Conservation (phyloP, 2,888 invertebrate genomes). For the Caenorhabditis sp. region DNA sequence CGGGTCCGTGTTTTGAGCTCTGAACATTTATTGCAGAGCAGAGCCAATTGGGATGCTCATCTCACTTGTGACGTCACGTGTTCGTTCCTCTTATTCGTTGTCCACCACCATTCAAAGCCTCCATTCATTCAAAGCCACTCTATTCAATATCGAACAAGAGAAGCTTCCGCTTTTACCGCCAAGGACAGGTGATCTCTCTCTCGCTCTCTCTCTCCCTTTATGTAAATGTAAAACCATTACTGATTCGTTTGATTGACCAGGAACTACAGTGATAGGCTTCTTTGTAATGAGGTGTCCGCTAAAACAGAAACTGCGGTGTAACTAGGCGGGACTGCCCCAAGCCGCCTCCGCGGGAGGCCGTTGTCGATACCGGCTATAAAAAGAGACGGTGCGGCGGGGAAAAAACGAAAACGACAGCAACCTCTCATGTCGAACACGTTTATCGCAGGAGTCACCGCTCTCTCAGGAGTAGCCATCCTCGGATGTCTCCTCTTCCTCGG, state of each 20-base stretch:
- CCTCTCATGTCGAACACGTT: slow-evolving; percentile 51
- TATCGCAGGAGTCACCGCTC: slow-evolving; percentile 53
- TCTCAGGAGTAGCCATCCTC: slow-evolving; percentile 59
- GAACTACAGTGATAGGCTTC: slow-evolving; percentile 21
- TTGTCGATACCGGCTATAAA: slow-evolving; percentile 25
- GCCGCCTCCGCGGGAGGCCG: too few relatives aligned
- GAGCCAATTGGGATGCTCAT: slow-evolving; percentile 8
- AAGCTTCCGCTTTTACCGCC: slow-evolving; percentile 23
- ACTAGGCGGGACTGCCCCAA: slow-evolving; percentile 47
- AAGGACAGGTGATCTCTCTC: slow-evolving; percentile 20
- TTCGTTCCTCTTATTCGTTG: background rate
- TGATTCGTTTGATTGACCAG: slow-evolving; percentile 28
- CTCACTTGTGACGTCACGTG: slow-evolving; percentile 10
- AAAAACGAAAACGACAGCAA: too few relatives aligned
- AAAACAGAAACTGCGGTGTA: slow-evolving; percentile 45
- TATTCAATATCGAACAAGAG: slow-evolving; percentile 1
- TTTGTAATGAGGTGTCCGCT: slow-evolving; percentile 23
- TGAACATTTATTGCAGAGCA: slow-evolving; percentile 4
- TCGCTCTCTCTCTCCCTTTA: slow-evolving; percentile 13
- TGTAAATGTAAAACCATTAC: slow-evolving; percentile 36
- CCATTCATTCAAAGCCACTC: too few relatives aligned
- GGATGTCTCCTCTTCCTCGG: slow-evolving; percentile 57
- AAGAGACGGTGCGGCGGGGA: slow-evolving; percentile 21
- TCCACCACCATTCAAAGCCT: too few relatives aligned
- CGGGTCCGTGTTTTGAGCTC: background rate